Base-by-base conservation (phyloP, 2,113 vertebrate genomes). In the Patagioenas fasciata region DNA sequence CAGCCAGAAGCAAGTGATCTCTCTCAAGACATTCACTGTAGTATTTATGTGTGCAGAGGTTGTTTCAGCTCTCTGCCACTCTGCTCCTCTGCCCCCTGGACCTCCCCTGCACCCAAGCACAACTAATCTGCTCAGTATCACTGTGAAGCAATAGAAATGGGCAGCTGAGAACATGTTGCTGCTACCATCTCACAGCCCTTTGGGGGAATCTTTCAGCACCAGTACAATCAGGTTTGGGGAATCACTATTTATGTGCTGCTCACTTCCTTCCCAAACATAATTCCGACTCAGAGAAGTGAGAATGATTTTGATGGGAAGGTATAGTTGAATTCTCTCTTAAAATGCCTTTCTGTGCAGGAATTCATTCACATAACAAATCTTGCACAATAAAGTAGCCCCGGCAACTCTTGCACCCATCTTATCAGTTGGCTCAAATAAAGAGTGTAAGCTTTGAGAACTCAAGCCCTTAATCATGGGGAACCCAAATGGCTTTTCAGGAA, bases 401-500 rank as follows among this genome's bases (percentile, higher is more conserved):
- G 18, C 38, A 83, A 57, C 75, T 87, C 77, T 95, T 70, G 44
- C 31, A 85, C 56, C 80, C 88, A 86, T 78, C 58, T 91, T 93
- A 66, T 57, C 73, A 80, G 32, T 31, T 89, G 50, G 88, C 54
- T 77, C 40, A 85, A 75, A 92, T 80, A 89, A 48, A 83, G 56
- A 38, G 61, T 62, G 80, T 50, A 90, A 78, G 48, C 50, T 89
- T 88, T 13, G 5, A 92, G 50, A 94, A 65, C 10, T 24, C 48
- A 93, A 75, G 69, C 32, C 86, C 70, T 96, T 93, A 93, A 91
- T 95, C 90, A 95, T 40, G 44, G 57, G 61, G 36, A 86, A 95
- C 47, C 31, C 60, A 91, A 97, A 93, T 70, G 72, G 72, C 66
- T 96, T 95, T 94, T 28, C 80, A 83, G 73, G 29, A 95, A 89